These are phyloP conservation scores for Gambusia affinis DNA, from an alignment of 2,113 vertebrate genomes.

Conservation along the genomic window DNA sequence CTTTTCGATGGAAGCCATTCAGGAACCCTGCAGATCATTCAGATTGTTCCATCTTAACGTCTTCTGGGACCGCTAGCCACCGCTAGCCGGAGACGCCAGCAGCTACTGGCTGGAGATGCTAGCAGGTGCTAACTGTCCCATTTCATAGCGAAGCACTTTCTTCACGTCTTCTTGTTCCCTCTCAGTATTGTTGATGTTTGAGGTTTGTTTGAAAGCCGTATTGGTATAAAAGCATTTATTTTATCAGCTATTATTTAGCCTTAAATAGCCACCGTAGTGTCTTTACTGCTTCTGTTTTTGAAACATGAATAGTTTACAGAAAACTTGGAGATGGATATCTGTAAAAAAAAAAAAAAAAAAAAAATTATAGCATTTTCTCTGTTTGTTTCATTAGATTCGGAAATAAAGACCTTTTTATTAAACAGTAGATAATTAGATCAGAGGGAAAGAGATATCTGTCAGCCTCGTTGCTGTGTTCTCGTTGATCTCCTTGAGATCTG, in stretches of 20 bases:
- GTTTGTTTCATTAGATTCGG: conserved; percentile 40
- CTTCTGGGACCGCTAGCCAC: conserved; percentile 60
- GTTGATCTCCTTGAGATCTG: conserved; percentile 80
- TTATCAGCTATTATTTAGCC: conserved; percentile 70
- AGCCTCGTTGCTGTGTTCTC: conserved; percentile 71
- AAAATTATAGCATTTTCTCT: conserved; percentile 28
- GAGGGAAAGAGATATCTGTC: conserved; percentile 62
- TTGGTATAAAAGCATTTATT: conserved; percentile 64
- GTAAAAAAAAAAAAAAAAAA: conserved; percentile 17
- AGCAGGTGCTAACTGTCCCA: conserved; percentile 65
- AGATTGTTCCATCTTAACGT: background rate
- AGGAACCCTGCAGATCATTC: background rate
- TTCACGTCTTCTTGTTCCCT: conserved; percentile 59
- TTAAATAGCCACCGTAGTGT: conserved; percentile 71
- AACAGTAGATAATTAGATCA: conserved; percentile 58
- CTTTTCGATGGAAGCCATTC: background rate
- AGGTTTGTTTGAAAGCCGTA: conserved; percentile 67
- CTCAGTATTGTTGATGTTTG: conserved; percentile 73
- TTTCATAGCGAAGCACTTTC: conserved; percentile 77
- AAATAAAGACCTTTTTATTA: conserved; percentile 13
- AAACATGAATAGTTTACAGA: conserved; percentile 70
- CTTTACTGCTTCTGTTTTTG: conserved; percentile 50
- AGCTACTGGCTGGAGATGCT: conserved; percentile 49
- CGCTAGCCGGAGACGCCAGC: no score
- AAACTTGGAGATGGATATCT: conserved; percentile 69